A percentile compares a stretch with the other conserved stretches of the same genome.
Evolutionary conservation across 2,797 vertebrate species (phyloP).

Genomic region (Rhabdophis nuchalis): DNA sequence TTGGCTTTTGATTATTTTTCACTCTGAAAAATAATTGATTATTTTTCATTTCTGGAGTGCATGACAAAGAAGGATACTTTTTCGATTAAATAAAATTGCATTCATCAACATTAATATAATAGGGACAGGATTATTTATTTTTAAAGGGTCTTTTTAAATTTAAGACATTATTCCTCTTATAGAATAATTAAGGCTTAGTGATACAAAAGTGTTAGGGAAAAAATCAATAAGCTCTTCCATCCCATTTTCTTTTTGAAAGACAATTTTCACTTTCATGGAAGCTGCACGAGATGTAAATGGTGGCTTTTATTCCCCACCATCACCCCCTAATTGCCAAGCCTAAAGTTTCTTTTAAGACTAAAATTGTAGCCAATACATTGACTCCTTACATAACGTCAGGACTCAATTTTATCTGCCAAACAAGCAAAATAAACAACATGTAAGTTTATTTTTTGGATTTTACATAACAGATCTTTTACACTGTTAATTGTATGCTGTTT

Average conservation of each 20-base stretch:
- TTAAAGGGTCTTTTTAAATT: neutral
- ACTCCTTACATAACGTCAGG: neutral
- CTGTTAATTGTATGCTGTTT: too few relatives aligned
- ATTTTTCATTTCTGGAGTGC: constrained; percentile 50
- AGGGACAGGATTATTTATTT: neutral
- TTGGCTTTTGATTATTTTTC: constrained; percentile 60
- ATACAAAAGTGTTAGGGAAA: neutral
- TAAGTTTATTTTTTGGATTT: neutral
- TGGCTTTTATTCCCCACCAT: neutral
- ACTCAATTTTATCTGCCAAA: neutral
- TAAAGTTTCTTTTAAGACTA: neutral
- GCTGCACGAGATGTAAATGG: neutral
- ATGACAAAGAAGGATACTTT: constrained; percentile 53
- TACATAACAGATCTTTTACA: neutral
- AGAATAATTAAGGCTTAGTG: neutral
- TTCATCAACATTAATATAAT: neutral
- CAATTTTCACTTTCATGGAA: neutral
- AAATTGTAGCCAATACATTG: neutral
- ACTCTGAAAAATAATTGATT: constrained; percentile 40
- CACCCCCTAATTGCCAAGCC: neutral
- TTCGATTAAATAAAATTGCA: constrained; percentile 61
- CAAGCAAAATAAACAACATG: too few relatives aligned
- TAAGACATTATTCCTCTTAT: neutral
- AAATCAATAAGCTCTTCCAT: neutral
- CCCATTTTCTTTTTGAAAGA: neutral